Evolutionary conservation across 2,888 invertebrate genomes (phyloP).

Genomic region (Macrophya annulata): DNA sequence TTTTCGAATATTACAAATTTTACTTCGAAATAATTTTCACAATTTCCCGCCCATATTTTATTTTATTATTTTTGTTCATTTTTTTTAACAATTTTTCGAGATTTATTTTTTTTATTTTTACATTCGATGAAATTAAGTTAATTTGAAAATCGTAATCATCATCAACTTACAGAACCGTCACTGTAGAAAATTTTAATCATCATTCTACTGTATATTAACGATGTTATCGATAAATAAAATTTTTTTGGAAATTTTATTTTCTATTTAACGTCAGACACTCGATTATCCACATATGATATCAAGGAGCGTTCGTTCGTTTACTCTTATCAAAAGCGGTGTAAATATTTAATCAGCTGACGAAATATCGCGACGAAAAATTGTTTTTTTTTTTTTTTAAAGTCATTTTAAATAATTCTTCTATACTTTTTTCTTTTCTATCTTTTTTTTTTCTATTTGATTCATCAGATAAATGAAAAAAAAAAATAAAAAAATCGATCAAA

Average conservation of each 20-base stretch:
- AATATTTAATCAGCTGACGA: conserved; percentile 77
- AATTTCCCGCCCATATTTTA: too few relatives aligned
- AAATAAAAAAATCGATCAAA: neutral
- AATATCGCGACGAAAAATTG: conserved; percentile 51
- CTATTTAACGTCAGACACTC: neutral
- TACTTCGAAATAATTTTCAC: too few relatives aligned
- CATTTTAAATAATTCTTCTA: conserved; percentile 41
- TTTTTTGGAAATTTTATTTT: too few relatives aligned
- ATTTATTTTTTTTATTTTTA: neutral
- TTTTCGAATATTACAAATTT: too few relatives aligned
- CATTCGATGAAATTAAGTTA: neutral
- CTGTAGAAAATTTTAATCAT: neutral
- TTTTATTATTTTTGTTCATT: too few relatives aligned
- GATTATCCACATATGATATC: conserved; percentile 21
- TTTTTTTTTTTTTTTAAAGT: conserved; percentile 45
- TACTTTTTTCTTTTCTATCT: conserved; percentile 62
- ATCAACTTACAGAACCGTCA: neutral
- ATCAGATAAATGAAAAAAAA: neutral
- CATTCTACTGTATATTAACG: neutral
- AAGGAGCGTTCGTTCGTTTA: neutral
- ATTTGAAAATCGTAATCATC: neutral
- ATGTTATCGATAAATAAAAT: neutral
- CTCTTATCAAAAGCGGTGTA: conserved; percentile 71
- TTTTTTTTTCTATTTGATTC: neutral
- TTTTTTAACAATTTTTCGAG: too few relatives aligned